These are phyloP conservation scores for Drosophila ochracea DNA, from an alignment of 2,888 invertebrate genomes.

Conservation along the genomic window DNA sequence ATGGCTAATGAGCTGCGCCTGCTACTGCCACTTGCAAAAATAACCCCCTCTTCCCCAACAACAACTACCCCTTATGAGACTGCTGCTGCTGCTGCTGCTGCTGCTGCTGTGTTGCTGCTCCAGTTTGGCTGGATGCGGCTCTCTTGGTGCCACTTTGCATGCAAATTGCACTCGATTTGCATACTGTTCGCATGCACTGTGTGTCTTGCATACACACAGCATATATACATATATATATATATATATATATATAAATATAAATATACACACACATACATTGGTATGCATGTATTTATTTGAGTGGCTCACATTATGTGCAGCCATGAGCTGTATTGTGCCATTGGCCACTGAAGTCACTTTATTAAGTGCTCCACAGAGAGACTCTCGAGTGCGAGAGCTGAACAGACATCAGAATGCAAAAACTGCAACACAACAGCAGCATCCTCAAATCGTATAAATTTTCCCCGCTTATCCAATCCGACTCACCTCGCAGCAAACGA, in stretches of 20 bases:
- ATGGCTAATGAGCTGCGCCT: conserved; percentile 62
- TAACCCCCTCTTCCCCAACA: too few relatives aligned
- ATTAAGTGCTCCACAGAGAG: conserved; percentile 36
- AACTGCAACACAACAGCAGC: neutral
- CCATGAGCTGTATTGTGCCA: conserved; percentile 45
- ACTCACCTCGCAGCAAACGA: too few relatives aligned
- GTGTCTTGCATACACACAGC: conserved; percentile 19
- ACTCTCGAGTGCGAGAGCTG: neutral
- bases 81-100: conserved; percentile 14
- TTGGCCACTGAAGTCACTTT: conserved; percentile 39
- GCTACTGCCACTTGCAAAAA: conserved; percentile 23
- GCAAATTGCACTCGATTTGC: conserved; percentile 76
- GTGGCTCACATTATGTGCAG: conserved; percentile 62
- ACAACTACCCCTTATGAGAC: neutral
- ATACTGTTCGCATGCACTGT: conserved; percentile 75
- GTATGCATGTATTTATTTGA: conserved; percentile 16
- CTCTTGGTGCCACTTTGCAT: conserved; percentile 75
- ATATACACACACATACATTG: neutral
- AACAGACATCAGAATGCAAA: neutral
- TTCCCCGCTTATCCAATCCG: neutral
- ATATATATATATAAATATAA: conserved; percentile 7
- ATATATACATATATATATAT: neutral
- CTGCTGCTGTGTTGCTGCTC: conserved; percentile 19
- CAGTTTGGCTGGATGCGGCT: conserved; percentile 48
- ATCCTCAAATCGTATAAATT: neutral